A percentile compares a stretch with the other conserved stretches of the same genome.
These are phyloP conservation scores for Corythornis madagascariensis DNA, from an alignment of 2,113 vertebrate genomes.

Conservation along the genomic window DNA sequence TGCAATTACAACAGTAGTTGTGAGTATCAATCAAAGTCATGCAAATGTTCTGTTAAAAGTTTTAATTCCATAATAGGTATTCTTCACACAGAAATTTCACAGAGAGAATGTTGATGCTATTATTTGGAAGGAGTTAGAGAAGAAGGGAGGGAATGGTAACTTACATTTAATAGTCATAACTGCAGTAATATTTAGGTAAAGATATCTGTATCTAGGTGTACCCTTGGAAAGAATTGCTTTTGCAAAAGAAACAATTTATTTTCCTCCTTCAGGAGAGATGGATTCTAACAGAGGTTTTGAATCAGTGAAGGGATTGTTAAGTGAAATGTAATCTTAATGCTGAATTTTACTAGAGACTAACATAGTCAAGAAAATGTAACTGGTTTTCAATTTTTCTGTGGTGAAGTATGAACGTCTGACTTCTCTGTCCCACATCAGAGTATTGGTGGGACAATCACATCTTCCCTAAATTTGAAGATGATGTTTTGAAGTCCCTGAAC, in stretches of 20 bases:
- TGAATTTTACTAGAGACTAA: background rate
- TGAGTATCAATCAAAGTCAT: background rate
- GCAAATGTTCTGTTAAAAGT: background rate
- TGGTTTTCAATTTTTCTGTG: background rate
- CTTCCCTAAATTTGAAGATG: background rate
- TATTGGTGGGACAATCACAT: background rate
- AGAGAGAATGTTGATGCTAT: background rate
- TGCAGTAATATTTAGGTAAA: background rate
- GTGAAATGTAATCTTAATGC: background rate
- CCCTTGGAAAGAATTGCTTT: background rate
- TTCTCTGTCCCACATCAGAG: background rate
- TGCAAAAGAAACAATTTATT: background rate
- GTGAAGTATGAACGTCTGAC: background rate
- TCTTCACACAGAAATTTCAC: background rate
- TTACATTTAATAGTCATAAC: background rate
- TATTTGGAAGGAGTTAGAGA: background rate
- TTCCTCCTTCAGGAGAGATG: background rate
- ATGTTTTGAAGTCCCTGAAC: background rate
- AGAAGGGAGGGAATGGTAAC: background rate
- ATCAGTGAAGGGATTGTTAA: background rate
- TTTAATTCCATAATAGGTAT: background rate
- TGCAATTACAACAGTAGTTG: background rate
- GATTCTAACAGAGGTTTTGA: background rate
- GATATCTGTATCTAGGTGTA: background rate
- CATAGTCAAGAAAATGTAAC: background rate